Evolutionary conservation across 2,113 vertebrate species (phyloP), one percentile per base, ranked within the genome.

Genomic region (Hoplias malabaricus): DNA sequence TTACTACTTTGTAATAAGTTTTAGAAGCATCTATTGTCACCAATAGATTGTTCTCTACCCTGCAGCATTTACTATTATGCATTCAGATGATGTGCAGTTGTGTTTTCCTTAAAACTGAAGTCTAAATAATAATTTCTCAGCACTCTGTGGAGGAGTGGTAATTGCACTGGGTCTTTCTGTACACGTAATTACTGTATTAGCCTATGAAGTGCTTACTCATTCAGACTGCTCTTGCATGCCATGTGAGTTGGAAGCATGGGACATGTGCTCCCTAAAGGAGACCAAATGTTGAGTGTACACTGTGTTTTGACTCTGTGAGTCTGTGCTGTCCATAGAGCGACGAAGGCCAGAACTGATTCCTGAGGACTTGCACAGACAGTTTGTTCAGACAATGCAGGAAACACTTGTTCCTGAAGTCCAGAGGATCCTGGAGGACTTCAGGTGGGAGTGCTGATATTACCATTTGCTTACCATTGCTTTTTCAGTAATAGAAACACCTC

Each of bases 341-440:
- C 93, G 96, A 63, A 82, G 95, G 78, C 91, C 95, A 36, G 97
- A 99, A 33, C 92, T 98, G 12, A 93, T 98, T 85, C 96, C 97
- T 0, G 97, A 99, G 75, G 96, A 98, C 2, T 82, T 96, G 0
- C 96, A 96, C 80, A 96, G 94, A 77, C 95, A 95, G 69, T 96
- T 92, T 77, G 91, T 93, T 29, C 96, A 96, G 77, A 84, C 83
- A 21, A 88, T 98, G 87, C 96, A 98, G 85, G 95, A 97, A 8
- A 88, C 88, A 46, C 92, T 97, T 9, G 89, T 93, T 5, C 88
- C 95, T 2, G 96, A 99, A 74, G 93, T 98, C n/a, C 93, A 95
- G 74, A 94, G 82, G 76, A 94, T 97, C 83, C 92, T 99, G 84
- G 96, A 99, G 33, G 97, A 99, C 86, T 99, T 99, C 87, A 95